Evolutionary conservation across 2,797 vertebrate genomes (phyloP).

Genomic region (Lycodopsis pacificus): DNA sequence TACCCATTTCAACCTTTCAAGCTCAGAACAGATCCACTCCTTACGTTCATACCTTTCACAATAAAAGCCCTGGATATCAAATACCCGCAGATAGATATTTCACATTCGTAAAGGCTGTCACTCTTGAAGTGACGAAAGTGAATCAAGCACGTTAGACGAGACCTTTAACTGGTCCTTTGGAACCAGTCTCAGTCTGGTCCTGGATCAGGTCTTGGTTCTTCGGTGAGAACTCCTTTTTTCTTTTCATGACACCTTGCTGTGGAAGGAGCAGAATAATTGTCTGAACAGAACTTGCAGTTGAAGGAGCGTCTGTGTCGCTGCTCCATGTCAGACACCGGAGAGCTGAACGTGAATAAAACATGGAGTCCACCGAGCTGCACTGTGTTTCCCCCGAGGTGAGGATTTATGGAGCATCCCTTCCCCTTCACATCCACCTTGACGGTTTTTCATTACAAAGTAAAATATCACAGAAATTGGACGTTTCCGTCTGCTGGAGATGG

Average conservation of each 20-base stretch:
- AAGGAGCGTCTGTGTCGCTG: no score
- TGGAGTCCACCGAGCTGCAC: constrained; percentile 39
- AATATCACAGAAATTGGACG: constrained; percentile 71
- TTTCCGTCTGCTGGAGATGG: constrained; percentile 51
- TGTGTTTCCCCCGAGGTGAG: constrained; percentile 43
- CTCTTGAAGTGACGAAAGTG: no score
- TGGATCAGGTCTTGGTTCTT: not conserved
- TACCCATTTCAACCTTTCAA: no score
- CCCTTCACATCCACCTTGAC: constrained; percentile 58
- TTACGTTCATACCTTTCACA: no score
- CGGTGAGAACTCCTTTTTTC: no score
- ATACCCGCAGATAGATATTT: no score
- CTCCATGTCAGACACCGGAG: constrained; percentile 20
- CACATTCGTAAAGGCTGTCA: no score
- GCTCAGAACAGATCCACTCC: no score
- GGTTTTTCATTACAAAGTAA: constrained; percentile 81
- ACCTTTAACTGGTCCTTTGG: no score
- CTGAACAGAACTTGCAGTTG: not conserved
- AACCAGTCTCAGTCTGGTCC: not conserved
- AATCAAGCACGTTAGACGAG: no score
- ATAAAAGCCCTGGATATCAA: no score
- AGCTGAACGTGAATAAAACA: constrained; percentile 78
- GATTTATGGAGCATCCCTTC: constrained; percentile 69
- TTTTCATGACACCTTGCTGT: not conserved
- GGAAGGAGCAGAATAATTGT: not conserved